Evolutionary conservation across 2,113 vertebrate genomes (phyloP).

Genomic region (Tichodroma muraria): DNA sequence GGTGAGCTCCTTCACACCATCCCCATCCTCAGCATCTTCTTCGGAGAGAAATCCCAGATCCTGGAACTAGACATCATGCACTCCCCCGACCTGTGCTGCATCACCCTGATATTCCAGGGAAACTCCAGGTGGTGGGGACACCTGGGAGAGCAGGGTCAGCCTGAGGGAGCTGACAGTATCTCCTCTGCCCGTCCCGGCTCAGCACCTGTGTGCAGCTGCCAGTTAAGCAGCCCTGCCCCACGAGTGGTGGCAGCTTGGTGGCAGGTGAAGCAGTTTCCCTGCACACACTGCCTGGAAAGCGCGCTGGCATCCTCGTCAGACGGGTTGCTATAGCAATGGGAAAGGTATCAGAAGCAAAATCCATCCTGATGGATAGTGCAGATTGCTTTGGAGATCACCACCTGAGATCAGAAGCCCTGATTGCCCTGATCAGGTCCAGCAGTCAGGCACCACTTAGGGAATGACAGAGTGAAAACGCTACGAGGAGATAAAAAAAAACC

Average conservation of each 20-base stretch:
- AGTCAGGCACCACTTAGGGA: neutral
- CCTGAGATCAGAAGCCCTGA: neutral
- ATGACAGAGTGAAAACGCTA: neutral
- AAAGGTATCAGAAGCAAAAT: neutral
- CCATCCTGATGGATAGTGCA: neutral
- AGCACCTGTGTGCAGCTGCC: neutral
- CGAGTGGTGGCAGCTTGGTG: neutral
- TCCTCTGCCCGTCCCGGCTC: neutral
- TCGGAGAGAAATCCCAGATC: neutral
- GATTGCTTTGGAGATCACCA: neutral
- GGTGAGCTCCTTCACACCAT: neutral
- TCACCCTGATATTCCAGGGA: neutral
- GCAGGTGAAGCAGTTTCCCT: neutral
- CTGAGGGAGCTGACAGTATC: neutral
- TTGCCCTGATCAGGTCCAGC: neutral
- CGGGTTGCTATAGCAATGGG: conserved; percentile 47
- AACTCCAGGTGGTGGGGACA: neutral
- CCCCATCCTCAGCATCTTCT: neutral
- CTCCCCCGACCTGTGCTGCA: neutral
- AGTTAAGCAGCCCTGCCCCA: neutral
- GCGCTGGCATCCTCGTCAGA: neutral
- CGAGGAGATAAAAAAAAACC: neutral
- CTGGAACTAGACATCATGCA: neutral
- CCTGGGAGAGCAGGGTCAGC: neutral
- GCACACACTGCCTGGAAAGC: neutral